Base-by-base conservation (phyloP, 2,888 invertebrate species). In the Hirtodrosophila cameraria region DNA sequence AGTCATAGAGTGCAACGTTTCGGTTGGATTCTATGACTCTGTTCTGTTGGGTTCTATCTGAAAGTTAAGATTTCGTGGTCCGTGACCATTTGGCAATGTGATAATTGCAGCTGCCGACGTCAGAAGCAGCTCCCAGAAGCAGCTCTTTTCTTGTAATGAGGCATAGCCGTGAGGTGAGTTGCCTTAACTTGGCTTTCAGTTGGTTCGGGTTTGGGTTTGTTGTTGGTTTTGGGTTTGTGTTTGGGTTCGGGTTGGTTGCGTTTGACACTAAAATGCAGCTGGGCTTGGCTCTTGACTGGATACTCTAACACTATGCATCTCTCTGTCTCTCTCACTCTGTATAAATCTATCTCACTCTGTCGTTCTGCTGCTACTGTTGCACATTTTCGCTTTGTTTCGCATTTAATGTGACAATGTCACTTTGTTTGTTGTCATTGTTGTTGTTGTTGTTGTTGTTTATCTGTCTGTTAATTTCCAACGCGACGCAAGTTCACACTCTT, bases 31-130 rank as follows among this genome's bases (percentile, higher is more conserved):
- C 68, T 52, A 52, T 54, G 55, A 15, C 15, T 62, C 13, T 41
- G 38, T 36, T n/a, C n/a, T n/a, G 45, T 42, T 41, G 58, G 25
- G 38, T 50, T 54, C 63, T 81, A 86, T 86, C 86, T 83, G 65
- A 41, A 63, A 80, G 67, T 78, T 75, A 57, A 87, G 88, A 88
- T 86, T 88, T 87, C 88, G 88, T 86, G 88, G 88, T 86, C 87
- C 86, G 86, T 86, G 86, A 86, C 88, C 87, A 88, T 88, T 86
- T 80, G 88, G 86, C 86, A 88, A 88, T 83, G 88, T 85, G 86
- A 86, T 86, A 88, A 86, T 86, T 86, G 86, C 81, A 70, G 66
- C 69, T 66, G 69, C 69, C 57, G 57, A 42, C 23, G 23, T 23
- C 8, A 35, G n/a, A n/a, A n/a, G n/a, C n/a, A n/a, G 35, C 25